Percentiles rank a stretch among this genome's conserved stretches.
These are phyloP conservation scores for Eretmochelys imbricata DNA, from an alignment of 2,113 vertebrate genomes.

Conservation along the genomic window DNA sequence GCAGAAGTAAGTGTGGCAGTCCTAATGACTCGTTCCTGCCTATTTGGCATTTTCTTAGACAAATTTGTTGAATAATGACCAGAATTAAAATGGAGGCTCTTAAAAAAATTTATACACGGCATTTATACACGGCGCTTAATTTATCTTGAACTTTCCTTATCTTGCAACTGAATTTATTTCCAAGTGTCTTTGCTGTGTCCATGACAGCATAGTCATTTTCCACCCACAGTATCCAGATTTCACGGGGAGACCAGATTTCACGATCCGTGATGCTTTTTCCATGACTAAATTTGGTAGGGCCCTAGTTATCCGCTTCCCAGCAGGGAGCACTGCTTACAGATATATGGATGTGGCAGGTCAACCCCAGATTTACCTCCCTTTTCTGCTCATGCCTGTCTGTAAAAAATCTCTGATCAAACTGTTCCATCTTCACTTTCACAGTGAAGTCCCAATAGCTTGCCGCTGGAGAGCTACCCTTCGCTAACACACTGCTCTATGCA, in stretches of 20 bases:
- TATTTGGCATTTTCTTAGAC: constrained; percentile 99
- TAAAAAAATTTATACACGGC: constrained; percentile 99
- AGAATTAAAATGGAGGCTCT: constrained; percentile 99
- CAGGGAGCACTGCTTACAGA: neutral
- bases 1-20: no score
- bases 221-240: no score
- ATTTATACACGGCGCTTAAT: constrained; percentile 99
- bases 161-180: constrained; percentile 99
- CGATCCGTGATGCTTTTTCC: no score
- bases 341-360: neutral
- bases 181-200: constrained; percentile 89
- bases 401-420: neutral
- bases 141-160: constrained; percentile 99
- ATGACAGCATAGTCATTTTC: constrained; percentile 97
- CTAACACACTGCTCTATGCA: neutral
- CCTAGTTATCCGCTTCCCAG: neutral
- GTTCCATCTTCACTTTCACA: neutral
- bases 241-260: no score
- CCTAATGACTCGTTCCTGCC: constrained; percentile 99
- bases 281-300: no score
- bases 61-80: constrained; percentile 99
- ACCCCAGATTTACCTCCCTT: neutral
- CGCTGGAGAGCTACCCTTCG: neutral
- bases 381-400: neutral
- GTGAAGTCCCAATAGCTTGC: neutral